A percentile compares a stretch with the other conserved stretches of the same genome.
Evolutionary conservation across 1,140 invertebrate species (phyloP).

Genomic region (Drosophila varians): DNA sequence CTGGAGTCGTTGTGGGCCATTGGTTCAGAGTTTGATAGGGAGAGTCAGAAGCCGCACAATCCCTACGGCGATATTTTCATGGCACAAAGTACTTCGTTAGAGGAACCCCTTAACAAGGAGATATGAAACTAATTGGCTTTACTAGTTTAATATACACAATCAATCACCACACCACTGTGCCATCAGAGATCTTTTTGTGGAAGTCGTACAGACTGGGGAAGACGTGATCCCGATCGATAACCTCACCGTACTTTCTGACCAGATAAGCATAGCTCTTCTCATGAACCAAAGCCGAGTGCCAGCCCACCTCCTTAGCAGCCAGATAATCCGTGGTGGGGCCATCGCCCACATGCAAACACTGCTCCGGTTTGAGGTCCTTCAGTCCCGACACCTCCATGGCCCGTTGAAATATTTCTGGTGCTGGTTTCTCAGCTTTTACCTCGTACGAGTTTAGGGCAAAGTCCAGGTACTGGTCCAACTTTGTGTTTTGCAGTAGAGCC

Average conservation of each 20-base stretch:
- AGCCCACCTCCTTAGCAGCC: slow-evolving; percentile 89
- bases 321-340: slow-evolving; percentile 89
- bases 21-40: slow-evolving; percentile 91
- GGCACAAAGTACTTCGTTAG: slow-evolving; percentile 17
- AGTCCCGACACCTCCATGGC: slow-evolving; percentile 85
- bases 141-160: slow-evolving; percentile 22
- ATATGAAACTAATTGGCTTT: slow-evolving; percentile 3
- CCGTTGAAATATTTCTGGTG: slow-evolving; percentile 88
- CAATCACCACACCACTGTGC: slow-evolving; percentile 66
- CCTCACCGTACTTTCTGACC: slow-evolving; percentile 67
- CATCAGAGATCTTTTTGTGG: slow-evolving; percentile 75
- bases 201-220: slow-evolving; percentile 81
- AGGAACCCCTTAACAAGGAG: slow-evolving; percentile 1
- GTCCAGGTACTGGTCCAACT: slow-evolving; percentile 89
- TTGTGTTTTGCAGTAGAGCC: slow-evolving; percentile 87
- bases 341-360: slow-evolving; percentile 94
- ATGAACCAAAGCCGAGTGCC: slow-evolving; percentile 89
- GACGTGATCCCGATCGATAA: slow-evolving; percentile 66
- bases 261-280: slow-evolving; percentile 72
- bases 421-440: slow-evolving; percentile 90
- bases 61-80: slow-evolving; percentile 75
- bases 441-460: slow-evolving; percentile 92
- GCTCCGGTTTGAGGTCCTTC: slow-evolving; percentile 84
- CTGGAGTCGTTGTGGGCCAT: slow-evolving; percentile 96
- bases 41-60: slow-evolving; percentile 86